phyloP scores from a whole-genome alignment of 1,140 invertebrate genomes.

The Pinna nobilis region DNA sequence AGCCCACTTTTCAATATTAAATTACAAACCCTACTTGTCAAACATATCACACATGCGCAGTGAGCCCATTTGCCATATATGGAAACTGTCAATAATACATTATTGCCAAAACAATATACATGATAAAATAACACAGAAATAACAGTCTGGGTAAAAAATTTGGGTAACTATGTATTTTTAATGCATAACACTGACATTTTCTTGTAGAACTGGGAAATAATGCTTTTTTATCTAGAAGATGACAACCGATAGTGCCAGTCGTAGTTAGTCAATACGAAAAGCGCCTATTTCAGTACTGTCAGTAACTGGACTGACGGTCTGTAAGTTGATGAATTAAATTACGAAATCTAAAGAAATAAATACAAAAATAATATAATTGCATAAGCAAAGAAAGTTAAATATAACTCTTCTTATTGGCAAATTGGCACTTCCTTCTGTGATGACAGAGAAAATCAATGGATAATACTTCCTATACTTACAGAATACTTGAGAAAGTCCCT shows the following conservation, averaged over 20 bases:
- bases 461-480: conserved; percentile 39
- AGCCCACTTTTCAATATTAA: conserved; percentile 41
- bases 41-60: conserved; percentile 35
- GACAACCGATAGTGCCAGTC: background rate
- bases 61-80: conserved; percentile 30
- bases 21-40: conserved; percentile 25
- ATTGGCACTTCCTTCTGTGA: conserved; percentile 5
- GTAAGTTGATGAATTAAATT: background rate
- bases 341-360: background rate
- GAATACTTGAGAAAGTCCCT: conserved; percentile 37
- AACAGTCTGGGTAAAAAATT: conserved; percentile 4
- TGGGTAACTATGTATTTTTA: background rate
- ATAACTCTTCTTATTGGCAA: background rate
- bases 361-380: conserved; percentile 9
- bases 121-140: conserved; percentile 10
- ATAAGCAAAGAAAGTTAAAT: background rate
- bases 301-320: background rate
- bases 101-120: background rate
- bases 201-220: background rate
- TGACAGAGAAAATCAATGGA: conserved; percentile 36
- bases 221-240: background rate
- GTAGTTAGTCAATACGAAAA: too few relatives aligned
- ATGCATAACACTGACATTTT: background rate
- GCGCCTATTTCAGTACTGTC: conserved; percentile 7
- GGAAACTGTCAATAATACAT: conserved; percentile 47